Percentiles rank a stretch among this genome's conserved stretches.
Conservation (phyloP, 2,888 invertebrate genomes). For the Rhogogaster chlorosoma region DNA sequence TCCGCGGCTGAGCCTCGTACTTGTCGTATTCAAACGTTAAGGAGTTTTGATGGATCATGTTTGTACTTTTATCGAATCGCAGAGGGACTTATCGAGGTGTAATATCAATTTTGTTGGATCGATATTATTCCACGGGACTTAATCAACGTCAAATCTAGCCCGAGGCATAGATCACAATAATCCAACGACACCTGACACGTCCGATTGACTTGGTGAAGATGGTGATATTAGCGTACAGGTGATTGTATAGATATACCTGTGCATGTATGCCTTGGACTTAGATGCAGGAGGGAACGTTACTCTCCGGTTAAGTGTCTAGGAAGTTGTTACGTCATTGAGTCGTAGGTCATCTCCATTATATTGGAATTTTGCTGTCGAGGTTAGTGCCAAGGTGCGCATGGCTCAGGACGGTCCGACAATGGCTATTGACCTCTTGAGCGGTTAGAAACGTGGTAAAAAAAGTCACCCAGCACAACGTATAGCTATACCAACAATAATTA, state of each 20-base stretch:
- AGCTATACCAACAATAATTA: slow-evolving; percentile 28
- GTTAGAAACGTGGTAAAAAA: not conserved
- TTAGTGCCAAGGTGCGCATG: slow-evolving; percentile 50
- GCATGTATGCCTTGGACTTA: not conserved
- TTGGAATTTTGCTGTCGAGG: slow-evolving; percentile 71
- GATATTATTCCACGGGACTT: not conserved
- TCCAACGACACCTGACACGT: slow-evolving; percentile 26
- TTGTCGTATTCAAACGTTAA: slow-evolving; percentile 5
- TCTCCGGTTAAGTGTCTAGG: slow-evolving; percentile 62
- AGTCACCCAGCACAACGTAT: not conserved
- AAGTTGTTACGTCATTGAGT: slow-evolving; percentile 74
- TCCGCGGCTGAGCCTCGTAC: not conserved
- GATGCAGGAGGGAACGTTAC: slow-evolving; percentile 38
- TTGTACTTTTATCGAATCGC: slow-evolving; percentile 22
- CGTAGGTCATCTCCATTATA: slow-evolving; percentile 75
- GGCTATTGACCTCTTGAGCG: slow-evolving; percentile 45
- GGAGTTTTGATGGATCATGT: slow-evolving; percentile 7
- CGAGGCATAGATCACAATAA: slow-evolving; percentile 4
- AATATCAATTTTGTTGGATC: slow-evolving; percentile 8
- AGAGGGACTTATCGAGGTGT: not conserved
- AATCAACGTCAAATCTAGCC: slow-evolving; percentile 15
- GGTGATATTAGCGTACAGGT: not conserved
- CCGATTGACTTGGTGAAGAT: not conserved
- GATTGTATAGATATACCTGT: not conserved
- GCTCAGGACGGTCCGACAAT: slow-evolving; percentile 33